Evolutionary conservation across 1,140 invertebrate genomes (phyloP).

Genomic region (Aporrectodea caliginosa): DNA sequence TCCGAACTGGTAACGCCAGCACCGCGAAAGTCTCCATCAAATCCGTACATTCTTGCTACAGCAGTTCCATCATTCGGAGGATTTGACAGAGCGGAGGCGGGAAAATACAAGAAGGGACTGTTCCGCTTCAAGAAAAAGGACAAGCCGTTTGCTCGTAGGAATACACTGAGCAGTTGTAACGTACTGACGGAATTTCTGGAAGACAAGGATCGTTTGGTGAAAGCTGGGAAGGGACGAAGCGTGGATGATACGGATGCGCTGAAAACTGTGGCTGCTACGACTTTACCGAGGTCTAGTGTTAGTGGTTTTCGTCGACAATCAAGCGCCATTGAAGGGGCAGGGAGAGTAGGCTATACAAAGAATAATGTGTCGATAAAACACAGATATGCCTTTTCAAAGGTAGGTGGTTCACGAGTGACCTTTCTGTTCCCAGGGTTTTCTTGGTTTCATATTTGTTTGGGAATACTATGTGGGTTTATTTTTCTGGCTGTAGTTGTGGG

Average conservation of each 20-base stretch:
- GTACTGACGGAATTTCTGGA: neutral
- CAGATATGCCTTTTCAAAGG: neutral
- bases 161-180: neutral
- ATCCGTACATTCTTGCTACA: neutral
- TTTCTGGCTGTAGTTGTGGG: too few relatives aligned
- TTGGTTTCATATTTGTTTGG: too few relatives aligned
- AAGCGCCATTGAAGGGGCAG: neutral
- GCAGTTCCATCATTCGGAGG: neutral
- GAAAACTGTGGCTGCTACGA: neutral
- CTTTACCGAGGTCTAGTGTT: neutral
- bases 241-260: neutral
- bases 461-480: too few relatives aligned
- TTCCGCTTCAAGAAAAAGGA: neutral
- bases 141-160: neutral
- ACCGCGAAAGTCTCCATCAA: neutral
- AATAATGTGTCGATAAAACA: neutral
- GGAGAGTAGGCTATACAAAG: neutral
- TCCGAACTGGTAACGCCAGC: neutral
- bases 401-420: neutral
- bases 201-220: neutral
- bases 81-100: neutral
- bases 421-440: neutral
- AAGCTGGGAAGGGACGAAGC: neutral
- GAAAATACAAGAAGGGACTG: neutral
- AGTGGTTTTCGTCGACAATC: neutral